These are phyloP conservation scores for Zingel zingel DNA, from an alignment of 2,113 vertebrate genomes.

Conservation along the genomic window DNA sequence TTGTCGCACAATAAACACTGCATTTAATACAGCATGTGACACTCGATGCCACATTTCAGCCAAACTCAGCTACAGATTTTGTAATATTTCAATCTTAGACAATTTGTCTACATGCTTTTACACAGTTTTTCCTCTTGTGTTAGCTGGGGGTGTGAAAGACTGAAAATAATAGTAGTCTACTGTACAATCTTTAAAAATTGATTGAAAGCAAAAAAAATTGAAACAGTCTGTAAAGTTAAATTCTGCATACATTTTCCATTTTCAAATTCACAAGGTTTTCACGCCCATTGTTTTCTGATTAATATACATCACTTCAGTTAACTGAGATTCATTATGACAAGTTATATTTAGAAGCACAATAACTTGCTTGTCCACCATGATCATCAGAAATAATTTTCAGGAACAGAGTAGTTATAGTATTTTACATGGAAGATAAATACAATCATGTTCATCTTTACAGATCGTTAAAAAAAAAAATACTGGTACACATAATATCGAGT, in stretches of 20 bases:
- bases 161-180: background rate
- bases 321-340: conserved; percentile 21
- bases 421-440: conserved; percentile 52
- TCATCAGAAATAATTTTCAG: background rate
- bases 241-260: background rate
- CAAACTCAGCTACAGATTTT: background rate
- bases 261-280: background rate
- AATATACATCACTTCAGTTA: background rate
- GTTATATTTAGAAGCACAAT: conserved; percentile 12
- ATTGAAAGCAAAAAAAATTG: background rate
- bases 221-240: background rate
- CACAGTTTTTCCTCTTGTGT: background rate
- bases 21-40: conserved; percentile 5
- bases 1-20: background rate
- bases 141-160: background rate
- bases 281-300: conserved; percentile 24
- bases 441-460: conserved; percentile 59
- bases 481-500: conserved; percentile 40
- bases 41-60: background rate
- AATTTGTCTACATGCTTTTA: background rate
- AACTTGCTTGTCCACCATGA: conserved; percentile 13
- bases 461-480: conserved; percentile 51
- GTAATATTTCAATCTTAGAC: background rate
- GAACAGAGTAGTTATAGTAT: conserved; percentile 34
- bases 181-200: background rate